Base-by-base conservation (phyloP, 2,888 invertebrate genomes). In the Physocephala rufipes region DNA sequence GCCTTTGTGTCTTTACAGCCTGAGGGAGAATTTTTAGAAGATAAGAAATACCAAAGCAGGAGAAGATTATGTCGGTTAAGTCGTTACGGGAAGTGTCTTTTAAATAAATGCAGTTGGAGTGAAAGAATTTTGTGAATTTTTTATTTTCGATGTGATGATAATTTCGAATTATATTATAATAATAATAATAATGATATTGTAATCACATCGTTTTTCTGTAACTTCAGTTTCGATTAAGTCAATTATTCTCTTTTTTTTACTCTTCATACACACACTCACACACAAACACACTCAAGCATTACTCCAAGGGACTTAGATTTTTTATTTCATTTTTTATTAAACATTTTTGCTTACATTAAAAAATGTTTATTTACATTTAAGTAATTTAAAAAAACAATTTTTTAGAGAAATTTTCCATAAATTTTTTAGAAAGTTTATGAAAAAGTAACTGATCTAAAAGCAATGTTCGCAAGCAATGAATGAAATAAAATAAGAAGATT, bases 261-360 rank as follows among this genome's bases (percentile, higher is more conserved):
- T 43, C 21, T 81, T 79, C 79, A 78, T 80, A 9, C 30, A 13
- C 55, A 55, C 55, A 55, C 24, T 16, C 2, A 62, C 62, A 36
- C 62, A 36, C 62, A 62, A 3, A 45, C 45, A 45, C 12, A 21
- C 45, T 45, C 21, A 21, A 9, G 45, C 2, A 12, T 45, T 62
- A 19, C 2, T 21, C 30, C 43, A 45, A 13, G 2, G 19, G 45
- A 62, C 15, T 24, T 21, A 62, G 21, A 45, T 45, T 36, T 21
- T 45, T 15, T 45, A 62, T 26, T 4, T 51, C 51, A 51, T 51
- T 51, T 12, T 9, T 51, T 19, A 51, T 51, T 1, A 51, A 24
- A n/a, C 24, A 2, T 21, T 26, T 53, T 53, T 1, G 16, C 26
- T n/a, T 16, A 15, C 19, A 24, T 28, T 59, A 12, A 59, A 59